Evolutionary conservation across 2,888 invertebrate species (phyloP).

Genomic region (Rhagonycha lutea): DNA sequence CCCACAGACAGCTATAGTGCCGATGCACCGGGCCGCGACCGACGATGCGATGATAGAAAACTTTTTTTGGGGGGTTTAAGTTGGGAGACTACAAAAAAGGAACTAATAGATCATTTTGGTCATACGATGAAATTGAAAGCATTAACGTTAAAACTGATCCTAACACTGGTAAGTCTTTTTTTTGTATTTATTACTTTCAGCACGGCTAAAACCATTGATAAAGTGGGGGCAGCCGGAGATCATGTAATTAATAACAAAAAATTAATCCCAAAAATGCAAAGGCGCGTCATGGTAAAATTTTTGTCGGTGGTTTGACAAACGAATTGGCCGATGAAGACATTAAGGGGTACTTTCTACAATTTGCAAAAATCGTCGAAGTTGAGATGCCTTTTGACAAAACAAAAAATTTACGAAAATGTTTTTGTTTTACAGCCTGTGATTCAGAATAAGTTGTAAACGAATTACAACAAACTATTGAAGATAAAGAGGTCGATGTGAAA

Average conservation of each 20-base stretch:
- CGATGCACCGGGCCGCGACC: conserved; percentile 77
- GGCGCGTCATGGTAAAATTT: conserved; percentile 93
- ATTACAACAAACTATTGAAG: conserved; percentile 87
- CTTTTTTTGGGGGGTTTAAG: conserved; percentile 97
- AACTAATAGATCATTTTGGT: conserved; percentile 91
- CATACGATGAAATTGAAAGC: conserved; percentile 92
- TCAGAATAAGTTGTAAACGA: conserved; percentile 93
- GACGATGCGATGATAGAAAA: conserved; percentile 95
- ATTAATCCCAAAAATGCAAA: conserved; percentile 95
- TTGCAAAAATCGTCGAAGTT: conserved; percentile 92
- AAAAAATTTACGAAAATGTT: conserved; percentile 95
- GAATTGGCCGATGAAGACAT: conserved; percentile 94
- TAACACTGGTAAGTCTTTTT: conserved; percentile 87
- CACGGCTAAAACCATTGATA: conserved; percentile 85
- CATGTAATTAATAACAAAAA: conserved; percentile 94
- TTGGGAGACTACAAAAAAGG: conserved; percentile 98
- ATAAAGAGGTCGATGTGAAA: conserved; percentile 95
- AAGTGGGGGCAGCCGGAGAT: conserved; percentile 85
- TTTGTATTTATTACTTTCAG: conserved; percentile 97
- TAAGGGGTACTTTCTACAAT: conserved; percentile 88
- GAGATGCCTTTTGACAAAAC: conserved; percentile 98
- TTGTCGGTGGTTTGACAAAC: conserved; percentile 92
- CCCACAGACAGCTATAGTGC: conserved; percentile 72
- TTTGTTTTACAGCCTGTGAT: conserved; percentile 97
- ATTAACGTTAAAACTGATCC: conserved; percentile 97